Evolutionary conservation across 2,113 vertebrate genomes (phyloP).

Genomic region (Hylia prasina): DNA sequence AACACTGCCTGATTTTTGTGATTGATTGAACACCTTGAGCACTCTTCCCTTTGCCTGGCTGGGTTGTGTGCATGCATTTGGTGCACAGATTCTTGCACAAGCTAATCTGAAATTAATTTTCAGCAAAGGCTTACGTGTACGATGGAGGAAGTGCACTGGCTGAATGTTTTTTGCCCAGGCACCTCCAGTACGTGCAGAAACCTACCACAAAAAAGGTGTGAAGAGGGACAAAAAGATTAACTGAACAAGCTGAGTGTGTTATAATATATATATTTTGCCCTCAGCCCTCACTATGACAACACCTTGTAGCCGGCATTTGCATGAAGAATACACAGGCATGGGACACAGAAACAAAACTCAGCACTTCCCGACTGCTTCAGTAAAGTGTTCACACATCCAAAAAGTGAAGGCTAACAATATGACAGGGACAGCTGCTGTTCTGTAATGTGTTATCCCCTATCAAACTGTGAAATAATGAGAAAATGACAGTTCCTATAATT

Average conservation of each 20-base stretch:
- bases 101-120: background rate
- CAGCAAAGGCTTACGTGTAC: background rate
- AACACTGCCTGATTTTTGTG: background rate
- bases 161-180: background rate
- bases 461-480: constrained; percentile 17
- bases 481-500: constrained; percentile 13
- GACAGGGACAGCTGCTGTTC: background rate
- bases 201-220: background rate
- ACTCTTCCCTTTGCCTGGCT: background rate
- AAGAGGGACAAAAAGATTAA: background rate
- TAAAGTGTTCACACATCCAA: background rate
- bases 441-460: background rate
- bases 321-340: background rate
- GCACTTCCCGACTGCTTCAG: background rate
- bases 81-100: background rate
- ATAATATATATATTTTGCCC: background rate
- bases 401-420: background rate
- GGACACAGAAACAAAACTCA: background rate
- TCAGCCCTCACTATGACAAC: background rate
- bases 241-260: background rate
- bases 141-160: background rate
- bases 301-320: background rate
- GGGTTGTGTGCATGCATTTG: background rate
- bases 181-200: background rate
- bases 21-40: background rate